Conservation (phyloP, 2,113 vertebrate genomes). For the Ovis aries region ARS-UI_Ramb_v3.0 NC_056072.1:1793501-1794000, state of each 20-base stretch:
- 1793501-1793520: background rate
- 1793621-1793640: background rate
- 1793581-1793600: background rate
- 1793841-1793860: background rate
- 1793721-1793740: background rate
- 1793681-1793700: background rate
- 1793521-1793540: background rate
- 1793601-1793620: background rate
- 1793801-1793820: background rate
- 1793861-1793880: background rate
- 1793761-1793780: background rate
- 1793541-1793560: background rate
- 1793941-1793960: background rate
- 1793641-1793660: background rate
- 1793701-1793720: too few relatives aligned
- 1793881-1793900: background rate
- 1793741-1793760: background rate
- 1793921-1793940: background rate
- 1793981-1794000: background rate
- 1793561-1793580: background rate
- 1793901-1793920: background rate
- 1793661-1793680: fast-evolving
- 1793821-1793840: background rate
- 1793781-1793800: background rate
- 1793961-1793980: background rate